These are phyloP conservation scores for Macaria notata DNA, from an alignment of 2,888 invertebrate genomes.

Conservation along the genomic window DNA sequence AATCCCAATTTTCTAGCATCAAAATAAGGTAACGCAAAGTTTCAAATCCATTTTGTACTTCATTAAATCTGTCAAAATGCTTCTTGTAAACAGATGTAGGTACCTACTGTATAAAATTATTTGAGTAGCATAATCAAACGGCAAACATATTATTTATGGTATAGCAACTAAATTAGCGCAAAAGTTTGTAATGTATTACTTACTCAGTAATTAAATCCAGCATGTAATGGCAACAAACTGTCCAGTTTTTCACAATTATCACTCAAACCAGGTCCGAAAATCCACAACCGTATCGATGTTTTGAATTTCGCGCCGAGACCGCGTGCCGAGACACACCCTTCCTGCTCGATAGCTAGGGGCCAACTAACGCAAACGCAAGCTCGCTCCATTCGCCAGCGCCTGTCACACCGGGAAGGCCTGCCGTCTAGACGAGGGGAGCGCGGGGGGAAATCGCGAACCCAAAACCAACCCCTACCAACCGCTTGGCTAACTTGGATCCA, in stretches of 20 bases:
- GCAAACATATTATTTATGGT: no score
- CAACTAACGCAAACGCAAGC: conserved; percentile 54
- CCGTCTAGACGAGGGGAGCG: conserved; percentile 66
- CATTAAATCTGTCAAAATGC: no score
- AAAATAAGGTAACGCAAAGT: no score
- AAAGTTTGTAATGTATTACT: neutral
- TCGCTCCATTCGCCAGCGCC: conserved; percentile 11
- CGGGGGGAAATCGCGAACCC: conserved; percentile 41
- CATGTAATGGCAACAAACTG: neutral
- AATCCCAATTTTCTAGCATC: no score
- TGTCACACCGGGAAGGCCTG: conserved; percentile 28
- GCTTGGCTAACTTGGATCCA: neutral
- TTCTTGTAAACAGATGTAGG: no score
- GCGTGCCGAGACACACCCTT: conserved; percentile 43
- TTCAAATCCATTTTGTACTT: no score
- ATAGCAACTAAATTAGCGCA: no score
- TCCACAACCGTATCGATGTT: conserved; percentile 41
- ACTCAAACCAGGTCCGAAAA: conserved; percentile 33
- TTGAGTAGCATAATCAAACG: no score
- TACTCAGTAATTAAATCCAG: conserved; percentile 9
- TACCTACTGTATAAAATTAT: no score
- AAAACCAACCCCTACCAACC: conserved; percentile 42
- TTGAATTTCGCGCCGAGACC: conserved; percentile 65
- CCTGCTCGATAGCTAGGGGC: conserved; percentile 46
- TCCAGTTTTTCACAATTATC: conserved; percentile 30